phyloP scores from a whole-genome alignment of 2,797 vertebrate species.

The Sebastes matsubarae region DNA sequence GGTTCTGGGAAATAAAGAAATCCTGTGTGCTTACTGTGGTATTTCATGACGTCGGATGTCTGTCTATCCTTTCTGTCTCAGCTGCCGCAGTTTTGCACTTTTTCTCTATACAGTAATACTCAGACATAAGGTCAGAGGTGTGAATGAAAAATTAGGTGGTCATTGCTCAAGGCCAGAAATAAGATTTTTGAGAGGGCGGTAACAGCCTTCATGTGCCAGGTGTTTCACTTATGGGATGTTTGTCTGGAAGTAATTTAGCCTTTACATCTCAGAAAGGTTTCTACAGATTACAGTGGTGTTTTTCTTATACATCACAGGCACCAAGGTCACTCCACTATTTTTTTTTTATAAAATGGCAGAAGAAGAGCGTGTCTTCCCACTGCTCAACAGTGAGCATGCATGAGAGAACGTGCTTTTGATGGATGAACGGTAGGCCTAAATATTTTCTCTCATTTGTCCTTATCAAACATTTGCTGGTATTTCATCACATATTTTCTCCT shows the following conservation, averaged over 20 bases:
- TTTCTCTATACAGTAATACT: conserved; percentile 28
- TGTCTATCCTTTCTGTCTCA: conserved; percentile 23
- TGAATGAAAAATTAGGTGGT: conserved; percentile 61
- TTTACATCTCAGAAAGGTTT: conserved; percentile 60
- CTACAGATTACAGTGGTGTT: conserved; percentile 39
- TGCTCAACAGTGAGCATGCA: conserved; percentile 40
- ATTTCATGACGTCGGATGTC: conserved; percentile 48
- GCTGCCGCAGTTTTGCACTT: conserved; percentile 9
- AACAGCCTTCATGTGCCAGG: conserved; percentile 40
- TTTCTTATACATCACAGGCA: conserved; percentile 48
- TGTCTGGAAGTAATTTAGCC: conserved; percentile 70
- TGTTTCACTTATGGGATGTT: conserved; percentile 57
- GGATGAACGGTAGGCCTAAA: conserved; percentile 47
- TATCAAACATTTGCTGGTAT: conserved; percentile 51
- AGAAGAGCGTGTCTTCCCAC: conserved; percentile 31
- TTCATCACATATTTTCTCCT: conserved; percentile 63
- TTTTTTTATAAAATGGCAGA: conserved; percentile 41
- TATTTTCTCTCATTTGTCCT: conserved; percentile 38
- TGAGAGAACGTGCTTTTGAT: conserved; percentile 45
- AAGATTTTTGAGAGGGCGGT: conserved; percentile 51
- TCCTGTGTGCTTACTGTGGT: conserved; percentile 46
- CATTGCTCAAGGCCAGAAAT: conserved; percentile 53
- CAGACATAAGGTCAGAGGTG: conserved; percentile 61
- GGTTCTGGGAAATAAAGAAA: conserved; percentile 56
- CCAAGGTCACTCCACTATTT: conserved; percentile 31